Percentiles rank a stretch among this genome's conserved stretches.
Evolutionary conservation across 30 jellyfish, hydroid and myxozoan species (phyloP).

Genomic region (Aurelia coerulea): DNA sequence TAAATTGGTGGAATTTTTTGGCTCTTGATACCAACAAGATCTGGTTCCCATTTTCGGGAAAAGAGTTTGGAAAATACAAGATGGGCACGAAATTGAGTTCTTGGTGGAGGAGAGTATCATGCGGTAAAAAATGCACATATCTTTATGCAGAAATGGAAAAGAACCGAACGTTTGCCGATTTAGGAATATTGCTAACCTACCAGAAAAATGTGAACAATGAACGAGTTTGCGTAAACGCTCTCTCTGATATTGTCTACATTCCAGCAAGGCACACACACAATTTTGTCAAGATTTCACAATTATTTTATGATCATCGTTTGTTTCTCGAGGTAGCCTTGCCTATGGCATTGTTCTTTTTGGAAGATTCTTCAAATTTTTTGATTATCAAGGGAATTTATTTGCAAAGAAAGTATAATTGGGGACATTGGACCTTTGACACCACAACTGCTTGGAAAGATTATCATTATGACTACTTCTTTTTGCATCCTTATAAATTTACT

Average conservation of each 20-base stretch:
- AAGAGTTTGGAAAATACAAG: neutral
- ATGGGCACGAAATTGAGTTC: neutral
- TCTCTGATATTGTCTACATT: conserved; percentile 58
- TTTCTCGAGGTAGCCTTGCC: conserved; percentile 74
- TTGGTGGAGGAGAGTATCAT: conserved; percentile 58
- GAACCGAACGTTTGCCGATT: neutral
- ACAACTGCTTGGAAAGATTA: conserved; percentile 34
- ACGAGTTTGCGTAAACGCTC: conserved; percentile 22
- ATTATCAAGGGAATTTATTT: conserved; percentile 42
- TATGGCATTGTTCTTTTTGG: conserved; percentile 20
- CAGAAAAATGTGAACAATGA: neutral
- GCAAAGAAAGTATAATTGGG: conserved; percentile 30
- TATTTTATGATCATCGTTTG: conserved; percentile 27
- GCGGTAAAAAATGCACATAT: conserved; percentile 25
- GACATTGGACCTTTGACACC: conserved; percentile 18
- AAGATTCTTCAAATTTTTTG: neutral
- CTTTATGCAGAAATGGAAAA: conserved; percentile 14
- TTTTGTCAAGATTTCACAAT: conserved; percentile 23
- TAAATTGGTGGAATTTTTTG: conserved; percentile 70
- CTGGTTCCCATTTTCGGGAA: conserved; percentile 34
- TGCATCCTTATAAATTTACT: conserved; percentile 50
- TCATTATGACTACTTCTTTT: neutral
- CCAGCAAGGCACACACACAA: conserved; percentile 34
- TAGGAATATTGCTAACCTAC: neutral
- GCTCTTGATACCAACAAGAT: conserved; percentile 27